These are phyloP conservation scores for Uloborus diversus DNA, from an alignment of 1,140 invertebrate species.

Conservation along the genomic window DNA sequence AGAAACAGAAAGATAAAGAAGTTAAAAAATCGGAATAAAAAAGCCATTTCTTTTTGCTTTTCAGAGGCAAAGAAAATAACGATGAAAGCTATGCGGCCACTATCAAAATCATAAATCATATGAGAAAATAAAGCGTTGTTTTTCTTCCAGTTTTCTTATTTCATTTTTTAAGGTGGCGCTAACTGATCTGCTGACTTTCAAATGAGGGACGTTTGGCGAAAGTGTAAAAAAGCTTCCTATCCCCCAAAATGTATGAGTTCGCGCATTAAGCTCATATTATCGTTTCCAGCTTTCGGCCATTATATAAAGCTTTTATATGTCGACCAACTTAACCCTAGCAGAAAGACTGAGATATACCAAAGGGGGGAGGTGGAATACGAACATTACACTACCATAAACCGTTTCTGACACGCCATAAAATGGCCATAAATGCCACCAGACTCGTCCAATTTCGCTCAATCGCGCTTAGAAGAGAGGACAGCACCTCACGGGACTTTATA, in stretches of 20 bases:
- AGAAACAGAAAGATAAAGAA: background rate
- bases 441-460: constrained; percentile 51
- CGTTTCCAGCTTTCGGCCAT: constrained; percentile 55
- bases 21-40: background rate
- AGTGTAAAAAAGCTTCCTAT: constrained; percentile 33
- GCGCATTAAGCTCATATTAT: constrained; percentile 54
- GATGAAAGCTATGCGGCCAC: constrained; percentile 16
- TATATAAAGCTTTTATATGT: constrained; percentile 57
- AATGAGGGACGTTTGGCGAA: constrained; percentile 42
- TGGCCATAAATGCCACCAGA: constrained; percentile 53
- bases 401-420: constrained; percentile 56
- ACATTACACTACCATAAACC: constrained; percentile 57
- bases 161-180: background rate
- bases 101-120: constrained; percentile 47
- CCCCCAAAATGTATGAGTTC: constrained; percentile 41
- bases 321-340: constrained; percentile 46
- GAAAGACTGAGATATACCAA: constrained; percentile 41
- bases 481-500: constrained; percentile 38
- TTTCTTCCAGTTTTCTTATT: constrained; percentile 32
- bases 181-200: constrained; percentile 55
- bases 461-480: constrained; percentile 41
- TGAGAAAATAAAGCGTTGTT: constrained; percentile 33
- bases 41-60: background rate
- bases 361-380: constrained; percentile 28
- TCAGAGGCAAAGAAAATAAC: constrained; percentile 16